These are phyloP conservation scores for Doryteuthis pealeii DNA, from an alignment of 1,140 invertebrate species.

Conservation along the genomic window DNA sequence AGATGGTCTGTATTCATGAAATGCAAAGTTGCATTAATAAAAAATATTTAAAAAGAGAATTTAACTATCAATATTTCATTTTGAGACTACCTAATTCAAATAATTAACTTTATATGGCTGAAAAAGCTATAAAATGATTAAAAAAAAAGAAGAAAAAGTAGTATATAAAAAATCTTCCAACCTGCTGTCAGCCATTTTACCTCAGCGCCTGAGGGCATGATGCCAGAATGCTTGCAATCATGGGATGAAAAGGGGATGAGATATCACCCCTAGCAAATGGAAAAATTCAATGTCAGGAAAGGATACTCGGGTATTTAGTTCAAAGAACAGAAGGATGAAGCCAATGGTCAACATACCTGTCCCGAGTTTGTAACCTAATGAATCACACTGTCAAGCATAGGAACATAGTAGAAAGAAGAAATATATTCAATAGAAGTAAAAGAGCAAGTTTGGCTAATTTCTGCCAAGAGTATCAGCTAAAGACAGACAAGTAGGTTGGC, in stretches of 20 bases:
- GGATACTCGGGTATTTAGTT: not conserved
- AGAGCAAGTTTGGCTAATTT: too few relatives aligned
- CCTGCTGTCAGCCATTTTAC: slow-evolving; percentile 14
- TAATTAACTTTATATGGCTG: not conserved
- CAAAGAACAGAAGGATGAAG: slow-evolving; percentile 9
- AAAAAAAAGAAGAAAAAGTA: slow-evolving; percentile 8
- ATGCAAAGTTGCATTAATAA: too few relatives aligned
- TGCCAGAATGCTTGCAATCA: slow-evolving; percentile 15
- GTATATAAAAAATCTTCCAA: slow-evolving; percentile 15
- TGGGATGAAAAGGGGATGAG: slow-evolving; percentile 16
- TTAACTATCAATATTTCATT: too few relatives aligned
- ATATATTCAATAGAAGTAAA: too few relatives aligned
- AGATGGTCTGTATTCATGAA: too few relatives aligned
- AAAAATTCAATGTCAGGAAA: slow-evolving; percentile 8
- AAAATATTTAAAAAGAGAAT: too few relatives aligned
- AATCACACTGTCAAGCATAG: not conserved
- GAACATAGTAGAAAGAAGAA: too few relatives aligned
- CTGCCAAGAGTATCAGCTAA: too few relatives aligned
- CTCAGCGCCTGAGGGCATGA: slow-evolving; percentile 16
- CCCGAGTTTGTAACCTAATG: slow-evolving; percentile 3
- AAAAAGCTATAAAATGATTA: not conserved
- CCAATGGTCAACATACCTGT: not conserved
- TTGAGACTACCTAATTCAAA: too few relatives aligned
- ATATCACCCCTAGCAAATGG: slow-evolving; percentile 17
- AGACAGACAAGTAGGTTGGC: too few relatives aligned